phyloP scores from a whole-genome alignment of 2,888 invertebrate species.

The Julus scandinavius region DNA sequence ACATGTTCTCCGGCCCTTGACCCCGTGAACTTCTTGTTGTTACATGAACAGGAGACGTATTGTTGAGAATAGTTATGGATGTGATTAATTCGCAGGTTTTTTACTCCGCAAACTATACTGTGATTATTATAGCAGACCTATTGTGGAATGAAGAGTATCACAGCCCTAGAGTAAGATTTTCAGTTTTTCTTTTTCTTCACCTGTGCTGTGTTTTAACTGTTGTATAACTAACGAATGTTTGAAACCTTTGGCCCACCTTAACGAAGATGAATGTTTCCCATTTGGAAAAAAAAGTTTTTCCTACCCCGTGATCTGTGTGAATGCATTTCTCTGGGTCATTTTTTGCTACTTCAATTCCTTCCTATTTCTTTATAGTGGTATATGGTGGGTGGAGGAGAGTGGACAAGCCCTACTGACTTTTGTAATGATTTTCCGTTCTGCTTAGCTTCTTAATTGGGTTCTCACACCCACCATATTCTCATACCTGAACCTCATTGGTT shows the following conservation, averaged over 20 bases:
- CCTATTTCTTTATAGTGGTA: background rate
- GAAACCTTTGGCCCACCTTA: background rate
- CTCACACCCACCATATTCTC: constrained; percentile 49
- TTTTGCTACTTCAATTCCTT: background rate
- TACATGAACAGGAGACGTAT: background rate
- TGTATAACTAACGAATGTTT: background rate
- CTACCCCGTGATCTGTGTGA: background rate
- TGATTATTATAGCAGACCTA: background rate
- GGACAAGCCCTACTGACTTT: constrained; percentile 53
- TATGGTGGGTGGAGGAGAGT: constrained; percentile 31
- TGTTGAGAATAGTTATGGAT: constrained; percentile 9
- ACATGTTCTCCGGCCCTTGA: constrained; percentile 2
- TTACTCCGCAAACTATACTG: background rate
- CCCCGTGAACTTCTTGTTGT: background rate
- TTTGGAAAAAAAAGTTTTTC: background rate
- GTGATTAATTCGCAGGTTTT: background rate
- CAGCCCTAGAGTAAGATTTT: background rate
- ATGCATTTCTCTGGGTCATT: constrained; percentile 43
- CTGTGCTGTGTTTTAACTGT: background rate
- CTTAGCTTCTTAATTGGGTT: constrained; percentile 47
- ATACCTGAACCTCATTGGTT: background rate
- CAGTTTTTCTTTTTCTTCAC: background rate
- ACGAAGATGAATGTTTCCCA: constrained; percentile 3
- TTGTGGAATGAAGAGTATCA: background rate
- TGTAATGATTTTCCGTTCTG: constrained; percentile 51